Evolutionary conservation across 2,797 vertebrate genomes (phyloP).

Genomic region (Sebastes trivittatus): DNA sequence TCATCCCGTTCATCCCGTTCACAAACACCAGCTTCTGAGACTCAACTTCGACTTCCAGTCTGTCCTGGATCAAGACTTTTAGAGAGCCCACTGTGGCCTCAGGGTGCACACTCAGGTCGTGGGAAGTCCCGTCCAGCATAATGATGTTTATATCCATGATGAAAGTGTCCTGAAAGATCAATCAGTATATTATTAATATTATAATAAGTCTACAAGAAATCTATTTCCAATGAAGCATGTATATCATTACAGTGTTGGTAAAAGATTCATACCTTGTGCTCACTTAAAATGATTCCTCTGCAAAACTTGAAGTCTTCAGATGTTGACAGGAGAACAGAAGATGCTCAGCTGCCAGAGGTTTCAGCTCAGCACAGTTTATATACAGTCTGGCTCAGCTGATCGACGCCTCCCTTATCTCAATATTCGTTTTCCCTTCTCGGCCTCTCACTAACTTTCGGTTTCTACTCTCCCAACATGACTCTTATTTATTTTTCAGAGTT

Average conservation of each 20-base stretch:
- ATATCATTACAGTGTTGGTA: accelerated
- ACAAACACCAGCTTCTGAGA: slow-evolving; percentile 41
- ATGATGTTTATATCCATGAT: slow-evolving; percentile 68
- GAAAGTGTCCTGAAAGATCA: neutral
- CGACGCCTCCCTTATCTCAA: accelerated
- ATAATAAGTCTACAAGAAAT: accelerated
- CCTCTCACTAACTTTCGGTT: slow-evolving; percentile 22
- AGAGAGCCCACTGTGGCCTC: slow-evolving; percentile 58
- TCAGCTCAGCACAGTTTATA: slow-evolving; percentile 1
- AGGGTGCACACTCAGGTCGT: neutral
- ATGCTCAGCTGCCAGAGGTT: neutral
- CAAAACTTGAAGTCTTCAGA: neutral
- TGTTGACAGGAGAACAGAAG: accelerated
- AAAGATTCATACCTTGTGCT: slow-evolving; percentile 16
- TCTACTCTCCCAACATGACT: slow-evolving; percentile 36
- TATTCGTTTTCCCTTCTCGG: slow-evolving; percentile 47
- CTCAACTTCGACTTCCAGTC: accelerated
- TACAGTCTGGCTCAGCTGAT: slow-evolving; percentile 1
- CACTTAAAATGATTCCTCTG: neutral
- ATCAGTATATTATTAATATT: accelerated
- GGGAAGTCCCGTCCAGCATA: slow-evolving; percentile 39
- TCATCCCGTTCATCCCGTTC: slow-evolving; percentile 58
- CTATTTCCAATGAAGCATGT: neutral
- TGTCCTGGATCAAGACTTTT: slow-evolving; percentile 45
- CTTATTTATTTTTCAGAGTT: too few relatives aligned